These are phyloP conservation scores for Verasper variegatus DNA, from an alignment of 2,113 vertebrate genomes.

Conservation along the genomic window DNA sequence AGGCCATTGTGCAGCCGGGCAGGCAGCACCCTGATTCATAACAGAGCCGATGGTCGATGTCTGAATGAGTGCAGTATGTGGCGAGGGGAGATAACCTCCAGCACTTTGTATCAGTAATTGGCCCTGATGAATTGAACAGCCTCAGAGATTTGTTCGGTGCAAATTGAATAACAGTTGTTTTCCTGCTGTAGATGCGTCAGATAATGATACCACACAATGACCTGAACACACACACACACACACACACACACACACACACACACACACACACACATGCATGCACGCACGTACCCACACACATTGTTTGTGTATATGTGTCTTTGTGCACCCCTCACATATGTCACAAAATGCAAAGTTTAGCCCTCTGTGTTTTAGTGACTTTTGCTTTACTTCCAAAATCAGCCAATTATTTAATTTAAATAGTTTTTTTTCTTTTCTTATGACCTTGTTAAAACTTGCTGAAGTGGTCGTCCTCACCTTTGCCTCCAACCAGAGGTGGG, in stretches of 20 bases:
- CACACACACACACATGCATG: background rate
- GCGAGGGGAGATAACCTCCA: slow-evolving; percentile 71
- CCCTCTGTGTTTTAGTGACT: background rate
- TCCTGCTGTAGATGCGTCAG: slow-evolving; percentile 69
- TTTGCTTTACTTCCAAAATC: background rate
- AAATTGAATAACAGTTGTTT: slow-evolving; percentile 78
- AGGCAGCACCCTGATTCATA: slow-evolving; percentile 64
- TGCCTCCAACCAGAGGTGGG: too few relatives aligned
- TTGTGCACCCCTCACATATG: too few relatives aligned
- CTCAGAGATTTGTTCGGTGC: slow-evolving; percentile 69
- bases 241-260: background rate
- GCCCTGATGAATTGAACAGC: slow-evolving; percentile 76
- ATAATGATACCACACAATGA: slow-evolving; percentile 62
- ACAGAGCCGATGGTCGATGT: slow-evolving; percentile 61
- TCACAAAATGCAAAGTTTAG: background rate
- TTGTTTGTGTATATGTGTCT: too few relatives aligned
- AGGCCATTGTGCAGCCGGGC: slow-evolving; percentile 61
- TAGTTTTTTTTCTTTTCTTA: too few relatives aligned
- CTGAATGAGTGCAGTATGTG: slow-evolving; percentile 67
- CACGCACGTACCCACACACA: background rate
- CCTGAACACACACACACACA: slow-evolving; percentile 22
- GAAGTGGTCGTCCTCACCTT: too few relatives aligned
- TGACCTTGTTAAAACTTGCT: too few relatives aligned
- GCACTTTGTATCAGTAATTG: slow-evolving; percentile 72
- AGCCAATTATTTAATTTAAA: background rate